These are phyloP conservation scores for Leptinotarsa rubiginosa DNA, from an alignment of 2,888 invertebrate genomes.

Conservation along the genomic window DNA sequence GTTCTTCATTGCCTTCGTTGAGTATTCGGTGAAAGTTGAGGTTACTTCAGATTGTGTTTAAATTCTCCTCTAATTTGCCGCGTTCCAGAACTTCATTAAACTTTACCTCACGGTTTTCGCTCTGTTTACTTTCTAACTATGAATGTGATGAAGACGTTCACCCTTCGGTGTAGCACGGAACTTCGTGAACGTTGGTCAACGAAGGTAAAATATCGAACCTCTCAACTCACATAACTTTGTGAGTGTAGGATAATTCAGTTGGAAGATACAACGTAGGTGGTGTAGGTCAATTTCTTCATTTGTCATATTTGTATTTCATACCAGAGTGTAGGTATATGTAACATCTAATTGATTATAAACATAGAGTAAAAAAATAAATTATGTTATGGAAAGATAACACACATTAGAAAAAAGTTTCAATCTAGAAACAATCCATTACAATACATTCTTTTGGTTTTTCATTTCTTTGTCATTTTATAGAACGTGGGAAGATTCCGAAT, in stretches of 20 bases:
- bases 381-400: too few species aligned
- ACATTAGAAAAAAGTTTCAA: too few species aligned
- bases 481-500: too few species aligned
- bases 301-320: too few species aligned
- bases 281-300: too few species aligned
- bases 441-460: too few species aligned
- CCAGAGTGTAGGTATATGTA: too few species aligned
- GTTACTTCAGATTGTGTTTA: slow-evolving; percentile 26
- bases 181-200: slow-evolving; percentile 4
- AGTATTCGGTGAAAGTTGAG: slow-evolving; percentile 24
- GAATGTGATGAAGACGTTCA: slow-evolving; percentile 32
- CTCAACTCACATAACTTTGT: not conserved
- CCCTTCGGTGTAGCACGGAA: slow-evolving; percentile 24
- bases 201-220: slow-evolving; percentile 9
- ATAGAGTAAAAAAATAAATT: too few species aligned
- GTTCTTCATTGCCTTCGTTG: slow-evolving; percentile 6
- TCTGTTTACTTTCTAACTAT: slow-evolving; percentile 35
- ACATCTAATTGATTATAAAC: too few species aligned
- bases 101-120: slow-evolving; percentile 32
- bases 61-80: slow-evolving; percentile 32
- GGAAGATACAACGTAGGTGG: not conserved
- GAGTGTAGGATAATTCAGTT: not conserved
- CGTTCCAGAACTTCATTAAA: slow-evolving; percentile 34
- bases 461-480: too few species aligned
- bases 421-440: too few species aligned